A percentile compares a stretch with the other conserved stretches of the same genome.
phyloP scores from a whole-genome alignment of 2,888 invertebrate genomes.

The Linnaemya tessellans region DNA sequence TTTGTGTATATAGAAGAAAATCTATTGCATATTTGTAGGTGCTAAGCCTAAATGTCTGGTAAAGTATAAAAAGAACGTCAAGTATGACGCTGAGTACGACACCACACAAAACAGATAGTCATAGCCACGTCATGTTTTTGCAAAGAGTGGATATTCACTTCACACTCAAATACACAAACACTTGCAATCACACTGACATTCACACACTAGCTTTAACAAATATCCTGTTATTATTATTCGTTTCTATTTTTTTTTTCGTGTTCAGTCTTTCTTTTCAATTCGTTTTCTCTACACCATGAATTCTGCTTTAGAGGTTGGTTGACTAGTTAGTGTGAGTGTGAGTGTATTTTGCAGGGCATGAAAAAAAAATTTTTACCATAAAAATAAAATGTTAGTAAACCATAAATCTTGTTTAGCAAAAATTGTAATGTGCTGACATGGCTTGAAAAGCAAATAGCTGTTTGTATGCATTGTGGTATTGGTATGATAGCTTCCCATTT shows the following conservation, averaged over 20 bases:
- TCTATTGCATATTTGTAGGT: constrained; percentile 74
- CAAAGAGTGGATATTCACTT: constrained; percentile 38
- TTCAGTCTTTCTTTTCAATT: not conserved
- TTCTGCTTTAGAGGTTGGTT: constrained; percentile 43
- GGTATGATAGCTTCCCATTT: constrained; percentile 36
- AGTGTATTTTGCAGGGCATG: constrained; percentile 2
- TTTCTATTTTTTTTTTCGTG: not conserved
- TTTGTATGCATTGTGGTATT: constrained; percentile 58
- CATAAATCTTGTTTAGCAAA: constrained; percentile 76
- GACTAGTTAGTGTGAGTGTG: not conserved
- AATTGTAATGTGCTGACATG: constrained; percentile 74
- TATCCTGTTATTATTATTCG: constrained; percentile 6
- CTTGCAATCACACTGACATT: constrained; percentile 29
- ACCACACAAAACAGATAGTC: constrained; percentile 66
- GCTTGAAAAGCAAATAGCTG: constrained; percentile 72
- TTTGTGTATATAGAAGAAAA: constrained; percentile 42
- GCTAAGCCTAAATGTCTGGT: constrained; percentile 65
- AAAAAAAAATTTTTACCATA: constrained; percentile 34
- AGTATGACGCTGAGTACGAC: constrained; percentile 59
- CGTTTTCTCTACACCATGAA: constrained; percentile 47
- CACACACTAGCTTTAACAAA: constrained; percentile 33
- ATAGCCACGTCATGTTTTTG: constrained; percentile 60
- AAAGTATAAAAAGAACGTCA: constrained; percentile 44
- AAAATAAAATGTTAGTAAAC: constrained; percentile 74
- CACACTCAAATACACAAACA: constrained; percentile 35